Percentiles rank a stretch among this genome's conserved stretches.
phyloP scores from a whole-genome alignment of 2,797 vertebrate genomes.

The Characodon lateralis region DNA sequence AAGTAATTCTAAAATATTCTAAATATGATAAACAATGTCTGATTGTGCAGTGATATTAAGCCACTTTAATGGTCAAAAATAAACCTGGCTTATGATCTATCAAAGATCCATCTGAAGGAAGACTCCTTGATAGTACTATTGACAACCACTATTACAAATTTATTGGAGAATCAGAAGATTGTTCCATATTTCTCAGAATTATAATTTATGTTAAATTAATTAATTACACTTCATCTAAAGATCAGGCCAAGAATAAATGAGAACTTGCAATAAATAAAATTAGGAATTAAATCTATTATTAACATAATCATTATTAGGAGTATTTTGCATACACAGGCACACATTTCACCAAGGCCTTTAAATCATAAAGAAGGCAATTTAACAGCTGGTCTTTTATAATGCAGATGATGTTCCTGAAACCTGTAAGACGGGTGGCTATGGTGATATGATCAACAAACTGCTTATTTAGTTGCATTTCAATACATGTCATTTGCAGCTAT shows the following conservation, averaged over 20 bases:
- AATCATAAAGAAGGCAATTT: neutral
- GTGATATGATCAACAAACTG: too few relatives aligned
- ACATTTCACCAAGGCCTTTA: neutral
- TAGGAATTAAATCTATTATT: too few relatives aligned
- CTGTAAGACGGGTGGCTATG: neutral
- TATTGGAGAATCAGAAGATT: neutral
- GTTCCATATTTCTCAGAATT: neutral
- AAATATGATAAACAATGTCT: neutral
- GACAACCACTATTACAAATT: neutral
- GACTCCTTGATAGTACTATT: neutral
- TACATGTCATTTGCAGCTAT: neutral
- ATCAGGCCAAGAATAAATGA: neutral
- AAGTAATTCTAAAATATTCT: neutral
- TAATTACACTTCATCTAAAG: neutral
- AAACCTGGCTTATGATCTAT: neutral
- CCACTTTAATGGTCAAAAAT: neutral
- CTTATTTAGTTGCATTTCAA: neutral
- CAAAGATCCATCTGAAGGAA: neutral
- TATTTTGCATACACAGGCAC: too few relatives aligned
- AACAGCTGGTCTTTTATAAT: neutral
- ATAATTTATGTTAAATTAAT: neutral
- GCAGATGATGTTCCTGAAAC: neutral
- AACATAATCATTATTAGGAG: too few relatives aligned
- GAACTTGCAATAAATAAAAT: neutral
- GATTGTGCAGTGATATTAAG: neutral